These are phyloP conservation scores for Synergus itoensis DNA, from an alignment of 2,888 invertebrate species.

Conservation along the genomic window DNA sequence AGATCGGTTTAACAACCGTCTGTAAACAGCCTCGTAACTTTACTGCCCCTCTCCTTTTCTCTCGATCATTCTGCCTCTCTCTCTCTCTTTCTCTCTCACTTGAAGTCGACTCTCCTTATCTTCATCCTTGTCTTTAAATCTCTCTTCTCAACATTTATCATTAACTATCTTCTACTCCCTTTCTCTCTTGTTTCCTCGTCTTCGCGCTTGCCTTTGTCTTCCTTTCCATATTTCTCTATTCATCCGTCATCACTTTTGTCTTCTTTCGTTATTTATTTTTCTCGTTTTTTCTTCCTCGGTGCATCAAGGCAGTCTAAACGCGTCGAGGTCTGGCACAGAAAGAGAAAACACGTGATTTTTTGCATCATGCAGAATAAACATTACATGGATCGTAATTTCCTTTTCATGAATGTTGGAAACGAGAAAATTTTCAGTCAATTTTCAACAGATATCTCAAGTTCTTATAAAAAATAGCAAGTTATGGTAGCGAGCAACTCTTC, in stretches of 20 bases:
- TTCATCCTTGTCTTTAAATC: slow-evolving; percentile 22
- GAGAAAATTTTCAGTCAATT: too few relatives aligned
- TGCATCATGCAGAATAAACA: slow-evolving; percentile 33
- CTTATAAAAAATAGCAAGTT: too few relatives aligned
- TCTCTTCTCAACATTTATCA: slow-evolving; percentile 40
- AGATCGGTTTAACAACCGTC: slow-evolving; percentile 71
- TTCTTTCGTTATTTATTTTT: slow-evolving; percentile 30
- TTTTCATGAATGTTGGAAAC: neutral
- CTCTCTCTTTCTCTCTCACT: neutral
- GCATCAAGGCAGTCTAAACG: slow-evolving; percentile 2
- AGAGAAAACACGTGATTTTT: slow-evolving; percentile 17
- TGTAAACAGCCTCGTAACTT: slow-evolving; percentile 75
- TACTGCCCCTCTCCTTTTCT: slow-evolving; percentile 54
- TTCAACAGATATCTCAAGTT: too few relatives aligned
- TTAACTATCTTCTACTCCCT: slow-evolving; percentile 44
- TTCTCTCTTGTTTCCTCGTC: slow-evolving; percentile 29
- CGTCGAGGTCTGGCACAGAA: slow-evolving; percentile 1
- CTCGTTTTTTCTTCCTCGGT: neutral
- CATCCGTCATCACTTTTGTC: slow-evolving; percentile 39
- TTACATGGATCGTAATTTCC: slow-evolving; percentile 8
- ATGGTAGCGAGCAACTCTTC: too few relatives aligned
- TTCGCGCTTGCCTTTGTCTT: slow-evolving; percentile 47
- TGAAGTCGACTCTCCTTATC: slow-evolving; percentile 44
- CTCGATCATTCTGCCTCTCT: slow-evolving; percentile 44
- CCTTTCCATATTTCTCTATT: slow-evolving; percentile 37